These are phyloP conservation scores for Troides oblongomaculatus DNA, from an alignment of 2,888 invertebrate species.

Conservation along the genomic window DNA sequence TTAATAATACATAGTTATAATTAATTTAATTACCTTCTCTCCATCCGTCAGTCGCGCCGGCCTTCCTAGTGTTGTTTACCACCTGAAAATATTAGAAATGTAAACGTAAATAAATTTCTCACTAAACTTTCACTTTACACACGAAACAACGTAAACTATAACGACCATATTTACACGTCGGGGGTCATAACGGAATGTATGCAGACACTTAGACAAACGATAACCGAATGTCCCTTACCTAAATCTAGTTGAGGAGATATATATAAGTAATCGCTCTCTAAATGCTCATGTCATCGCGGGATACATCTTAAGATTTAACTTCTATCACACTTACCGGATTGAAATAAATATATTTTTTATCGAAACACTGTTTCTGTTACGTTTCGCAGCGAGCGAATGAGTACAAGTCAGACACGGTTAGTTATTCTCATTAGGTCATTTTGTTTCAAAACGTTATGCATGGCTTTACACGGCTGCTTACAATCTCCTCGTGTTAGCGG, in stretches of 20 bases:
- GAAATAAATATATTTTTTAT: slow-evolving; percentile 25
- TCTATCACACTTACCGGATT: slow-evolving; percentile 30
- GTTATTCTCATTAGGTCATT: slow-evolving; percentile 45
- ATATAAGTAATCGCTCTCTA: slow-evolving; percentile 48
- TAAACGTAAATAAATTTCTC: slow-evolving; percentile 39
- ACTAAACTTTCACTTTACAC: slow-evolving; percentile 47
- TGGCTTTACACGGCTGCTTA: slow-evolving; percentile 33
- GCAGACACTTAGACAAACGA: slow-evolving; percentile 50
- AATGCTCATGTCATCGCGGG: slow-evolving; percentile 37
- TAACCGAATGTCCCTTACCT: slow-evolving; percentile 66
- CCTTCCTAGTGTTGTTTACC: slow-evolving; percentile 85
- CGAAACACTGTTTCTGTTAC: slow-evolving; percentile 33
- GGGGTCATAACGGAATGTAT: slow-evolving; percentile 30
- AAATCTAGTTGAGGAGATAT: slow-evolving; percentile 54
- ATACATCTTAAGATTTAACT: slow-evolving; percentile 50
- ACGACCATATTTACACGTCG: slow-evolving; percentile 58
- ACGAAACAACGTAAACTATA: slow-evolving; percentile 36
- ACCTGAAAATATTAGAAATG: slow-evolving; percentile 66
- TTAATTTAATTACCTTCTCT: slow-evolving; percentile 64
- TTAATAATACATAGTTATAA: background rate
- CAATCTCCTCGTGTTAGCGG: slow-evolving; percentile 38
- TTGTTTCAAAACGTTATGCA: slow-evolving; percentile 45
- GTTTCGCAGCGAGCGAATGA: slow-evolving; percentile 26
- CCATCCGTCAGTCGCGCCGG: slow-evolving; percentile 76
- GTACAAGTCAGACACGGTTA: slow-evolving; percentile 31